These are phyloP conservation scores for Capitulum mitella DNA, from an alignment of 2,888 invertebrate genomes.

Conservation along the genomic window DNA sequence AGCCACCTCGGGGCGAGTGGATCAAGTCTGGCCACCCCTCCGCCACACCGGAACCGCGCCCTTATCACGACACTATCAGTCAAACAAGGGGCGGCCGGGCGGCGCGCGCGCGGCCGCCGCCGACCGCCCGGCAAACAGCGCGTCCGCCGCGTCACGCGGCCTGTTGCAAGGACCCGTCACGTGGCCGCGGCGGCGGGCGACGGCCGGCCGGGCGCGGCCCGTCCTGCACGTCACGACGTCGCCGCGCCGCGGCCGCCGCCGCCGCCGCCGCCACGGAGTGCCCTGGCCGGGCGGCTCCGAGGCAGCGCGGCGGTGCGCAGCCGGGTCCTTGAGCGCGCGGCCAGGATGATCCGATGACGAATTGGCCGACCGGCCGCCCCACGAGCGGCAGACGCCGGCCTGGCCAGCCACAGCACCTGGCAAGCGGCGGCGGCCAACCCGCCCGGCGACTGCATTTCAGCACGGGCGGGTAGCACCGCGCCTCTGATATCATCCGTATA, in stretches of 20 bases:
- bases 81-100: background rate
- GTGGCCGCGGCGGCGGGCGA: background rate
- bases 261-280: too few relatives aligned
- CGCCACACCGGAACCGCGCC: background rate
- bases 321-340: too few relatives aligned
- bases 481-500: background rate
- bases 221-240: background rate
- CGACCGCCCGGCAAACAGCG: background rate
- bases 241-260: too few relatives aligned
- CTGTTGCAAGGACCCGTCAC: background rate
- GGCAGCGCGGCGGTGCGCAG: too few relatives aligned
- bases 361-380: too few relatives aligned
- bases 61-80: background rate
- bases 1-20: too few relatives aligned
- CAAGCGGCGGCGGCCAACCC: background rate
- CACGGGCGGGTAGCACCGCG: background rate
- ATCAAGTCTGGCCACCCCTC: too few relatives aligned
- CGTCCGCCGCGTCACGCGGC: background rate
- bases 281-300: too few relatives aligned
- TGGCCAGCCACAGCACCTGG: too few relatives aligned
- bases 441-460: background rate
- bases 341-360: too few relatives aligned
- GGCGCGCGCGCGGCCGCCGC: background rate
- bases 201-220: background rate
- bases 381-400: too few relatives aligned